Conservation (phyloP, 2,888 invertebrate genomes). For the Rotaria sp. region DNA sequence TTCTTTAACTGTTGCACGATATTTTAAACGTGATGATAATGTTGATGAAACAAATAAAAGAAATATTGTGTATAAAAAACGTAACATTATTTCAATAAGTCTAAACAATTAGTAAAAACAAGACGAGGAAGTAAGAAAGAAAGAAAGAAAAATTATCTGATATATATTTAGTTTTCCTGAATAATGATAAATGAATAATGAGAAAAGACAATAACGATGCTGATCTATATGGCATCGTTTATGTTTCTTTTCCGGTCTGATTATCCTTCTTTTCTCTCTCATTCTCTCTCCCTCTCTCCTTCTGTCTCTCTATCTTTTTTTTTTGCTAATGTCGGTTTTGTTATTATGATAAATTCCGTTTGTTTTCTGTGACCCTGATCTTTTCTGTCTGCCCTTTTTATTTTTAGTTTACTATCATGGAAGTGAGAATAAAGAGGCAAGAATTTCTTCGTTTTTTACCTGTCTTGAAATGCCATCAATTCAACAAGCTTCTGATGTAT, state of each 20-base stretch:
- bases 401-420: neutral
- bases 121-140: too few species aligned
- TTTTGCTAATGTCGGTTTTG: neutral
- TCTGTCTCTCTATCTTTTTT: neutral
- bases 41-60: neutral
- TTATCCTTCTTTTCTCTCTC: neutral
- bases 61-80: neutral
- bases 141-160: neutral
- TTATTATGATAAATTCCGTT: neutral
- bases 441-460: neutral
- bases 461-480: conserved; percentile 6
- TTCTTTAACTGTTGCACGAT: neutral
- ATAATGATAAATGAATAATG: neutral
- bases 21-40: conserved; percentile 9
- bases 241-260: conserved; percentile 8
- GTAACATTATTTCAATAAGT: neutral
- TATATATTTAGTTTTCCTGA: neutral
- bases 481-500: neutral
- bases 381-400: neutral
- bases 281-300: too few species aligned
- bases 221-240: conserved; percentile 3
- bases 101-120: neutral
- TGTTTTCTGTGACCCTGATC: neutral
- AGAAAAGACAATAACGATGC: conserved; percentile 1
- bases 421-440: neutral